Evolutionary conservation across 1,140 invertebrate genomes (phyloP).

Genomic region (Onthophagus taurus): DNA sequence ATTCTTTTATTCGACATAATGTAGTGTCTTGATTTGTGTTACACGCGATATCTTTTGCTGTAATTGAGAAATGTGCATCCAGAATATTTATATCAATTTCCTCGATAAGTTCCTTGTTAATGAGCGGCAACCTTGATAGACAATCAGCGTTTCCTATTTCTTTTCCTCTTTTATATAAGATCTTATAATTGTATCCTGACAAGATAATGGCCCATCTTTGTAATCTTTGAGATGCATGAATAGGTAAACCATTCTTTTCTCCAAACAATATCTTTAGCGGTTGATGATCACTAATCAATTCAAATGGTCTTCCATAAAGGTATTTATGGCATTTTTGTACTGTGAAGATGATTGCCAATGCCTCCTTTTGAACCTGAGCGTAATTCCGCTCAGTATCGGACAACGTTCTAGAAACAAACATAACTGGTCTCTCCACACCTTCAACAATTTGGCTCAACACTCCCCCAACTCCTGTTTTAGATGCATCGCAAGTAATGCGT

Average conservation of each 20-base stretch:
- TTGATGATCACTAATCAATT: slow-evolving; percentile 15
- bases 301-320: slow-evolving; percentile 15
- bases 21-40: neutral
- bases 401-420: slow-evolving; percentile 11
- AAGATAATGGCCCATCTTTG: slow-evolving; percentile 6
- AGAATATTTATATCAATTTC: too few relatives aligned
- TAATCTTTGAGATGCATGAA: neutral
- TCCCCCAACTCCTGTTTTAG: slow-evolving; percentile 20
- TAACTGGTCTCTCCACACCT: neutral
- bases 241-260: neutral
- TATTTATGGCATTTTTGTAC: slow-evolving; percentile 22
- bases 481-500: too few relatives aligned
- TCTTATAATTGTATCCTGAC: slow-evolving; percentile 9
- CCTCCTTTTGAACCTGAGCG: slow-evolving; percentile 20
- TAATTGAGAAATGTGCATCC: too few relatives aligned
- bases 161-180: slow-evolving; percentile 15
- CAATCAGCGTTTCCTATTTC: slow-evolving; percentile 14
- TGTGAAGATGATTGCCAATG: slow-evolving; percentile 19
- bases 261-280: slow-evolving; percentile 9
- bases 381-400: slow-evolving; percentile 18
- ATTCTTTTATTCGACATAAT: neutral
- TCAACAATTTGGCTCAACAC: slow-evolving; percentile 10
- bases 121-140: slow-evolving; percentile 2
- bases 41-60: too few relatives aligned
- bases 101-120: too few relatives aligned